Percentiles rank a stretch among this genome's conserved stretches.
These are phyloP conservation scores for Pagetopsis macropterus DNA, from an alignment of 2,797 vertebrate genomes.

Conservation along the genomic window DNA sequence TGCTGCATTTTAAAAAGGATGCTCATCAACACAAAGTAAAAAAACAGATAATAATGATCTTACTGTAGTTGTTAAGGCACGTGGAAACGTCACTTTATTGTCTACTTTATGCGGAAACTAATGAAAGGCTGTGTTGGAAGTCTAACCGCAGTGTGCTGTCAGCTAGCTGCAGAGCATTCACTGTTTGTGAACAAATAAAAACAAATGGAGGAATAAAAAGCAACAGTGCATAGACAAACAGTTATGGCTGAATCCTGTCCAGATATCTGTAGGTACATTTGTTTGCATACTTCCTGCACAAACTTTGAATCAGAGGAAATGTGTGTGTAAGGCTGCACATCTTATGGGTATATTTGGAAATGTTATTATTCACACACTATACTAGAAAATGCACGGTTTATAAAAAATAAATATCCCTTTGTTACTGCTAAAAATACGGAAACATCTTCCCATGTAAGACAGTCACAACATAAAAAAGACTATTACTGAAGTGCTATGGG, in stretches of 20 bases:
- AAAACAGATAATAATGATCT: conserved; percentile 24
- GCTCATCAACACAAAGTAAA: conserved; percentile 18
- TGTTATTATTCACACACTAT: conserved; percentile 9
- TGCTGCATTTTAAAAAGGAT: conserved; percentile 43
- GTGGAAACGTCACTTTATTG: not conserved
- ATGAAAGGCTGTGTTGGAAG: not conserved
- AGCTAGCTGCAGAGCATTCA: conserved; percentile 34
- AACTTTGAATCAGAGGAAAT: not conserved
- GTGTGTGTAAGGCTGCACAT: not conserved
- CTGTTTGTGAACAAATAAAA: conserved; percentile 16
- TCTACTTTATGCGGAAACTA: conserved; percentile 1
- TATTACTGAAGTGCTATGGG: conserved; percentile 49
- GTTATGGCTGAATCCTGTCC: conserved; percentile 50
- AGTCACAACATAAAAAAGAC: conserved; percentile 5
- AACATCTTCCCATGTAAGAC: conserved; percentile 41
- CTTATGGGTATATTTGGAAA: conserved; percentile 14
- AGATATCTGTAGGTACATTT: conserved; percentile 24
- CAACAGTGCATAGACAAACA: conserved; percentile 53
- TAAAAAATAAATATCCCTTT: conserved; percentile 73
- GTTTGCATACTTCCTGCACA: not conserved
- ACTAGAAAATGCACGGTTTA: conserved; percentile 43
- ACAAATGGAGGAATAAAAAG: conserved; percentile 7
- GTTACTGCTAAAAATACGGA: conserved; percentile 51
- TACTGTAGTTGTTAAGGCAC: conserved; percentile 19
- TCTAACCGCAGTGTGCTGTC: not conserved